A percentile compares a stretch with the other conserved stretches of the same genome.
Conservation (phyloP, 2,113 vertebrate genomes). For the Heliornis fulica region DNA sequence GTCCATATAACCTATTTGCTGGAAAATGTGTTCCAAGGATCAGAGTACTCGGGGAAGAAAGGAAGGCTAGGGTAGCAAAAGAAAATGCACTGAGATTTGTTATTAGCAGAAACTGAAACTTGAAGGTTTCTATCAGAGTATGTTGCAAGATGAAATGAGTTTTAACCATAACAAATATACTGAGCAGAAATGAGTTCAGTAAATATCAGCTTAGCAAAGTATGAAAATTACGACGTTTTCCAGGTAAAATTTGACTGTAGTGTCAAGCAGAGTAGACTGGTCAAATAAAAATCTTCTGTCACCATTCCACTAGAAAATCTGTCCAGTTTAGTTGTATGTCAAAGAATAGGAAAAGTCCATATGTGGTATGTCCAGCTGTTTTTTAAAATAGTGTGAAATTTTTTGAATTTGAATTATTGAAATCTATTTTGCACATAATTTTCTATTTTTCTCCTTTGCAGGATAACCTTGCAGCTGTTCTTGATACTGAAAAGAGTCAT, state of each 20-base stretch:
- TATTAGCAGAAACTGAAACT: constrained; percentile 16
- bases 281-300: neutral
- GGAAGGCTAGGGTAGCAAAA: neutral
- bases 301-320: neutral
- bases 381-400: neutral
- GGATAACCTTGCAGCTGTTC: neutral
- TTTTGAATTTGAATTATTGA: constrained; percentile 1
- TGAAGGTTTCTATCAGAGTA: neutral
- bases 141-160: neutral
- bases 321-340: neutral
- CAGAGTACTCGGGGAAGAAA: neutral
- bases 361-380: neutral
- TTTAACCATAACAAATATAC: constrained; percentile 16
- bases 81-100: neutral
- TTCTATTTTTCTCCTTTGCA: constrained; percentile 1
- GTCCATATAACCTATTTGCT: neutral
- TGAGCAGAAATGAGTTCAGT: neutral
- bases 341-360: neutral
- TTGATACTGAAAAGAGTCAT: neutral
- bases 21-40: neutral
- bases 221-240: neutral
- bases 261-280: neutral
- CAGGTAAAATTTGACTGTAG: neutral
- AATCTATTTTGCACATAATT: neutral
- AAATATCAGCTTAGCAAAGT: neutral